Percentiles rank a stretch among this genome's conserved stretches.
phyloP scores from a whole-genome alignment of 2,113 vertebrate species.

The Nothobranchius furzeri region DNA sequence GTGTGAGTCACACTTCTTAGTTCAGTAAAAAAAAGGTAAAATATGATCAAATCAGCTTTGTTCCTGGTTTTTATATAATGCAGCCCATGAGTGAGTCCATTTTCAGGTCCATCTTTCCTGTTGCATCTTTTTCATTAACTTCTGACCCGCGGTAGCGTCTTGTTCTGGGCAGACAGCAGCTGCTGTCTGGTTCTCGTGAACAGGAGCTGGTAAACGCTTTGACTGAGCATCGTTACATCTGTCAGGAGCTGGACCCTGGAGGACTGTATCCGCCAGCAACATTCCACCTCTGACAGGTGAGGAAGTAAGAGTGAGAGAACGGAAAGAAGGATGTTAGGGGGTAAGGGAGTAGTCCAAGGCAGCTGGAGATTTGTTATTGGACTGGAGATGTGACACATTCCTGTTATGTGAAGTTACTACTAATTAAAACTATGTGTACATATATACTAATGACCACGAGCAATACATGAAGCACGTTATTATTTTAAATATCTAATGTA shows the following conservation, averaged over 20 bases:
- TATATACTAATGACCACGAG: too few relatives aligned
- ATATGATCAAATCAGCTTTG: too few relatives aligned
- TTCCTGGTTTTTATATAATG: too few relatives aligned
- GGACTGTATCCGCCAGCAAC: conserved; percentile 69
- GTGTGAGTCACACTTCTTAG: too few relatives aligned
- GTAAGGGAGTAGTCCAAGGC: conserved; percentile 65
- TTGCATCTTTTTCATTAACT: neutral
- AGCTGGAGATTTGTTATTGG: conserved; percentile 71
- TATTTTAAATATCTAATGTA: too few relatives aligned
- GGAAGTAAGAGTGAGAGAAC: conserved; percentile 79
- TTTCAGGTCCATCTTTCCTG: neutral
- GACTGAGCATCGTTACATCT: conserved; percentile 70
- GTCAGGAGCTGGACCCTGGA: conserved; percentile 62
- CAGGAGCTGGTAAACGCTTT: conserved; percentile 64
- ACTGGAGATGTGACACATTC: conserved; percentile 19
- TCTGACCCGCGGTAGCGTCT: conserved; percentile 9
- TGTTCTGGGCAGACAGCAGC: conserved; percentile 18
- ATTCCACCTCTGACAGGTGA: conserved; percentile 81
- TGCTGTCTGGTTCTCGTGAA: conserved; percentile 49
- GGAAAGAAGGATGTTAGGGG: conserved; percentile 71
- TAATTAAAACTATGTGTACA: too few relatives aligned
- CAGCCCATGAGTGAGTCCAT: too few relatives aligned
- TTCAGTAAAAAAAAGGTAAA: too few relatives aligned
- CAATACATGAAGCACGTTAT: too few relatives aligned
- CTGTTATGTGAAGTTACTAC: conserved; percentile 45